Evolutionary conservation across 2,888 invertebrate species (phyloP).

Genomic region (Thera obeliscata): DNA sequence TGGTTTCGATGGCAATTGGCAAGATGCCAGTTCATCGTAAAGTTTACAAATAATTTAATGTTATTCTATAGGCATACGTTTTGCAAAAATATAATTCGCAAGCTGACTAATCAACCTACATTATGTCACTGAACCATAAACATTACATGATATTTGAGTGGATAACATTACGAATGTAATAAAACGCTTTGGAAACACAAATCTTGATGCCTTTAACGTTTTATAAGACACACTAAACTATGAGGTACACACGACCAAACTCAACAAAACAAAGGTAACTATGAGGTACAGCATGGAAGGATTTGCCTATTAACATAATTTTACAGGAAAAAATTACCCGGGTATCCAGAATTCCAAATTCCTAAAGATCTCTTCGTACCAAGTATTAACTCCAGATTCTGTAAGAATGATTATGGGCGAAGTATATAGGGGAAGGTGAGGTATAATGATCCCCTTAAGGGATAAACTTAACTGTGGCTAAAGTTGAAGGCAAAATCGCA

Average conservation of each 20-base stretch:
- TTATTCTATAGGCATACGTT: slow-evolving; percentile 31
- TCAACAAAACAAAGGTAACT: slow-evolving; percentile 24
- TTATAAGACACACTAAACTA: slow-evolving; percentile 53
- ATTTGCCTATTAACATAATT: slow-evolving; percentile 50
- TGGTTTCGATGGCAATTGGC: slow-evolving; percentile 40
- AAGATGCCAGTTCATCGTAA: slow-evolving; percentile 39
- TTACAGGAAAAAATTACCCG: slow-evolving; percentile 25
- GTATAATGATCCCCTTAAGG: no score
- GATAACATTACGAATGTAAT: slow-evolving; percentile 33
- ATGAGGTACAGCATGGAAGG: slow-evolving; percentile 45
- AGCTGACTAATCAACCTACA: slow-evolving; percentile 38
- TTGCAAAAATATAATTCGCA: slow-evolving; percentile 38
- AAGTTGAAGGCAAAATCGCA: no score
- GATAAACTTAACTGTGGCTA: no score
- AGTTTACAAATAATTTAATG: slow-evolving; percentile 42
- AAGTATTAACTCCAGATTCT: no score
- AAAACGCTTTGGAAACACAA: slow-evolving; percentile 45
- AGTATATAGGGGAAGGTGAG: no score
- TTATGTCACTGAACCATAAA: slow-evolving; percentile 41
- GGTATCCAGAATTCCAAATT: no score
- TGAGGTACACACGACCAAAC: slow-evolving; percentile 49
- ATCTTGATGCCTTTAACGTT: slow-evolving; percentile 45
- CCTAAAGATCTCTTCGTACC: no score
- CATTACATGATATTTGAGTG: slow-evolving; percentile 34
- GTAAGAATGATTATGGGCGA: no score